Conservation (phyloP, 1,140 invertebrate genomes). For the Caenorhabditis briggsae region DNA sequence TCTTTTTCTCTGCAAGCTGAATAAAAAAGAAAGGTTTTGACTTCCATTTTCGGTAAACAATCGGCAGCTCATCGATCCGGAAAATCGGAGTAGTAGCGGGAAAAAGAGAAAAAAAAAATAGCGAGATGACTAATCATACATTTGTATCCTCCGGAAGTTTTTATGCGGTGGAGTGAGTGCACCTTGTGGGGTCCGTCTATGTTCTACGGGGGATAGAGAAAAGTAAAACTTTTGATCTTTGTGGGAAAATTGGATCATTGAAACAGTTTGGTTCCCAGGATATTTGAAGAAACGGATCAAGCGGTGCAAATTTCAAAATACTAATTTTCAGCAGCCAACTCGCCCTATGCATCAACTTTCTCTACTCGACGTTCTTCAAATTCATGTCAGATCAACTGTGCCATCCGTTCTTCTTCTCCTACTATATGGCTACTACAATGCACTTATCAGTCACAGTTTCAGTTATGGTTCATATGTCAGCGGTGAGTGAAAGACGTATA, state of each 20-base stretch:
- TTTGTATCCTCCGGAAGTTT: conserved; percentile 44
- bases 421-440: conserved; percentile 68
- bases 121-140: conserved; percentile 26
- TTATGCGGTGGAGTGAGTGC: not conserved
- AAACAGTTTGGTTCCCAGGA: not conserved
- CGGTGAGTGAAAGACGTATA: conserved; percentile 40
- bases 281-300: no score
- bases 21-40: conserved; percentile 15
- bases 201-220: no score
- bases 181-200: not conserved
- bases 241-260: not conserved
- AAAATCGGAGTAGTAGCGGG: conserved; percentile 10
- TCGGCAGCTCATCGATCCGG: conserved; percentile 12
- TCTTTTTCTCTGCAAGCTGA: not conserved
- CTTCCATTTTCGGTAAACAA: conserved; percentile 29
- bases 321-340: conserved; percentile 68
- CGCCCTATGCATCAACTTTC: conserved; percentile 70
- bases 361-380: conserved; percentile 73
- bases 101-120: not conserved
- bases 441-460: conserved; percentile 71
- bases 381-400: conserved; percentile 69
- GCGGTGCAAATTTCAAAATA: no score
- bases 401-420: conserved; percentile 69
- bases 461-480: conserved; percentile 72
- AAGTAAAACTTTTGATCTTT: not conserved